Percentiles rank a stretch among this genome's conserved stretches.
These are phyloP conservation scores for Hylia prasina DNA, from an alignment of 2,113 vertebrate species.

Conservation along the genomic window DNA sequence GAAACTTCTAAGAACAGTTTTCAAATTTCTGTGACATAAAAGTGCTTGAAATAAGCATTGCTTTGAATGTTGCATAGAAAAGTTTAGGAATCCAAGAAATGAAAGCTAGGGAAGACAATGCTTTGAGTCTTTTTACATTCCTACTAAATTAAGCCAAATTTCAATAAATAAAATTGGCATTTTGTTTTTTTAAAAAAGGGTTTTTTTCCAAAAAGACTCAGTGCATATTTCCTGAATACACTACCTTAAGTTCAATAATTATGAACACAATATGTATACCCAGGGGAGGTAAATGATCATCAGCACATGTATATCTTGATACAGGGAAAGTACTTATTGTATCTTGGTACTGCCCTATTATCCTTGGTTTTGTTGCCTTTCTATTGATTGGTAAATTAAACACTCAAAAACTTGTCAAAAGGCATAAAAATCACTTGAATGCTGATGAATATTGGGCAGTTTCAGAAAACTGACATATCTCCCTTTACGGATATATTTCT, in stretches of 20 bases:
- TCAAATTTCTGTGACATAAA: background rate
- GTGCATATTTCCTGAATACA: background rate
- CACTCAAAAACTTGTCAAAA: background rate
- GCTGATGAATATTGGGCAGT: slow-evolving; percentile 10
- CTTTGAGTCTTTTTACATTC: background rate
- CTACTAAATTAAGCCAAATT: background rate
- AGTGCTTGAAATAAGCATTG: background rate
- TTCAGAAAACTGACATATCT: background rate
- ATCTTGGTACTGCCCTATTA: background rate
- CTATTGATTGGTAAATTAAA: background rate
- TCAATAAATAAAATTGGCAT: background rate
- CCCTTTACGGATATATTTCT: slow-evolving; percentile 32
- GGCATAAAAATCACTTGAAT: background rate
- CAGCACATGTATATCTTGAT: background rate
- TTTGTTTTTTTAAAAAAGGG: no score
- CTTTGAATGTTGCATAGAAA: background rate
- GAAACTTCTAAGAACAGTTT: background rate
- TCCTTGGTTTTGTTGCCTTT: background rate
- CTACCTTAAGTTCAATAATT: background rate
- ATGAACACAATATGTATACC: background rate
- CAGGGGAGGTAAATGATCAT: background rate
- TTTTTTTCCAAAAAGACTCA: background rate
- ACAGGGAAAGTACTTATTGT: background rate
- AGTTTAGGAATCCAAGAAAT: background rate
- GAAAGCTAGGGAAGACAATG: background rate